A percentile compares a stretch with the other conserved stretches of the same genome.
phyloP scores from a whole-genome alignment of 2,113 vertebrate genomes.

The Origma solitaria region DNA sequence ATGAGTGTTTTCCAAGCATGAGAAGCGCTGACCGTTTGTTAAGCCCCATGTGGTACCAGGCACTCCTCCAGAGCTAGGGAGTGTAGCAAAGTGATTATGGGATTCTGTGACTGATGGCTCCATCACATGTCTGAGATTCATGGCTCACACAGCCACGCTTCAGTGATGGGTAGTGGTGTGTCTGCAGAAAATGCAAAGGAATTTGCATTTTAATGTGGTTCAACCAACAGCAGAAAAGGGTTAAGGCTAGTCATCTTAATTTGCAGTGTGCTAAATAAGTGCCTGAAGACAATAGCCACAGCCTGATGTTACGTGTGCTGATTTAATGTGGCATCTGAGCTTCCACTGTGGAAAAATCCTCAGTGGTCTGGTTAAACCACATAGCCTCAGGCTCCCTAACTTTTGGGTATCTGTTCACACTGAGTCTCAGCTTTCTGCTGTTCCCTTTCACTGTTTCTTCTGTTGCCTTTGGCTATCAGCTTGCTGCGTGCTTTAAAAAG shows the following conservation, averaged over 20 bases:
- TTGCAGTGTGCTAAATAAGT: not conserved
- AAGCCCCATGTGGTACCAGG: slow-evolving; percentile 3
- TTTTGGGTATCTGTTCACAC: not conserved
- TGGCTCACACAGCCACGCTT: not conserved
- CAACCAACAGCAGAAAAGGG: not conserved
- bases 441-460: not conserved
- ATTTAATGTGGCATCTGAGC: slow-evolving; percentile 6
- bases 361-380: slow-evolving; percentile 45
- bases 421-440: not conserved
- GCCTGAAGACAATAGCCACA: not conserved
- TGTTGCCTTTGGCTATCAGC: slow-evolving; percentile 26
- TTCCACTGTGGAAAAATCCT: not conserved
- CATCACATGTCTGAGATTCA: slow-evolving; percentile 7
- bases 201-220: not conserved
- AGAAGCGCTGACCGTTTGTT: not conserved
- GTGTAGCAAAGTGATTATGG: not conserved
- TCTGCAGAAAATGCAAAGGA: not conserved
- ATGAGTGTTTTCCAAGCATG: not conserved
- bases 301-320: not conserved
- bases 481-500: not conserved
- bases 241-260: not conserved
- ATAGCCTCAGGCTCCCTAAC: not conserved
- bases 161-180: not conserved
- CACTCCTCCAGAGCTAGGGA: not conserved
- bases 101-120: slow-evolving; percentile 28